Evolutionary conservation across 2,113 vertebrate genomes (phyloP).

Genomic region (Chelonoidis abingdonii): DNA sequence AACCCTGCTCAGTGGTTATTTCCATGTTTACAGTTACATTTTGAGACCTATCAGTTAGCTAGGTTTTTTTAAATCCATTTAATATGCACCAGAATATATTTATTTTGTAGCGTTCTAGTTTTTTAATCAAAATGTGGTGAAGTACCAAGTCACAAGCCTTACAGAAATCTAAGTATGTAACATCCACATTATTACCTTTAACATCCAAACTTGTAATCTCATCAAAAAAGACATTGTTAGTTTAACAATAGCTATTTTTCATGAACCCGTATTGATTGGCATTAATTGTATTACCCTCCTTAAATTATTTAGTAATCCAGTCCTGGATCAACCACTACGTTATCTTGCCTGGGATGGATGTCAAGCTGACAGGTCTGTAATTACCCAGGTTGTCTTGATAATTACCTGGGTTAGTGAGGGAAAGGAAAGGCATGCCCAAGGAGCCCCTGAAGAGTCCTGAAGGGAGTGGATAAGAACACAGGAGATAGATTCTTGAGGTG

Average conservation of each 20-base stretch:
- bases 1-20: background rate
- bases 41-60: background rate
- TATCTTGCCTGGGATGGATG: background rate
- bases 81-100: background rate
- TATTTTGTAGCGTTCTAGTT: background rate
- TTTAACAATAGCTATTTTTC: too few relatives aligned
- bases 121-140: background rate
- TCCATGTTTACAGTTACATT: background rate
- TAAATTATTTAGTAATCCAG: background rate
- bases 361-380: background rate
- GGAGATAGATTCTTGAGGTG: fast-evolving
- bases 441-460: background rate
- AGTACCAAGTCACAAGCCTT: background rate
- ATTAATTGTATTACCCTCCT: background rate
- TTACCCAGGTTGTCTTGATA: background rate
- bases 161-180: background rate
- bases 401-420: background rate
- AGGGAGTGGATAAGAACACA: background rate
- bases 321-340: too few relatives aligned
- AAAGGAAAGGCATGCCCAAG: background rate
- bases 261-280: too few relatives aligned
- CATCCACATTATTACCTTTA: background rate
- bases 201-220: too few relatives aligned
- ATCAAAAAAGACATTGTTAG: too few relatives aligned
- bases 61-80: background rate